Percentiles rank a stretch among this genome's conserved stretches.
Conservation (phyloP, 2,113 vertebrate genomes). For the Cathartes aura region DNA sequence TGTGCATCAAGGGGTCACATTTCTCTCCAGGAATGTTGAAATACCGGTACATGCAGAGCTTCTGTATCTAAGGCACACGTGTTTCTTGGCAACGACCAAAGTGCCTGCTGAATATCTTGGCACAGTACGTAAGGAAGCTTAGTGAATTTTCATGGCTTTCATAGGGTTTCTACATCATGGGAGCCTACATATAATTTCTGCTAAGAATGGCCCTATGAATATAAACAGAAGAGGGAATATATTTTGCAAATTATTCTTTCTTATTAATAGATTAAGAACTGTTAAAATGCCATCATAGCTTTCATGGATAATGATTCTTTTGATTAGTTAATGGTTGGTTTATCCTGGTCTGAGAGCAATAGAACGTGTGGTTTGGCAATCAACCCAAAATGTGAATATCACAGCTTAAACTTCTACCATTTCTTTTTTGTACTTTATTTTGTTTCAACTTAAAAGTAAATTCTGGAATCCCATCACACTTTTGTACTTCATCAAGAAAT, state of each 20-base stretch:
- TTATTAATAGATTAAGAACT: slow-evolving; percentile 70
- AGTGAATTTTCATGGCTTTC: slow-evolving; percentile 67
- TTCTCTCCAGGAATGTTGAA: slow-evolving; percentile 69
- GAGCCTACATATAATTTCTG: slow-evolving; percentile 62
- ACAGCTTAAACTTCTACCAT: slow-evolving; percentile 42
- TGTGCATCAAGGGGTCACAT: slow-evolving; percentile 63
- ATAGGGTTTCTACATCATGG: slow-evolving; percentile 52
- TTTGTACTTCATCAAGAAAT: slow-evolving; percentile 50
- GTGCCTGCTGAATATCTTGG: slow-evolving; percentile 66
- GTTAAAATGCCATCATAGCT: slow-evolving; percentile 66
- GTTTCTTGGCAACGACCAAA: slow-evolving; percentile 66
- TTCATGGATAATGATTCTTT: slow-evolving; percentile 66
- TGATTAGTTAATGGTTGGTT: slow-evolving; percentile 72
- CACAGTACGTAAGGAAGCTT: slow-evolving; percentile 43
- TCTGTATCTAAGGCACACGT: slow-evolving; percentile 59
- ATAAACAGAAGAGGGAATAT: slow-evolving; percentile 63
- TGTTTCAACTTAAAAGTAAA: slow-evolving; percentile 57
- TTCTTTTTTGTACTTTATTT: slow-evolving; percentile 56
- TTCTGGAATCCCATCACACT: slow-evolving; percentile 19
- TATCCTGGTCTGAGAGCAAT: slow-evolving; percentile 71
- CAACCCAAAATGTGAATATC: slow-evolving; percentile 46
- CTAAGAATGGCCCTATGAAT: slow-evolving; percentile 55
- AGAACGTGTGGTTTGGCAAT: slow-evolving; percentile 69
- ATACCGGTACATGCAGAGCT: slow-evolving; percentile 60
- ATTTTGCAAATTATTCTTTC: slow-evolving; percentile 71